Conservation (phyloP, 2,113 vertebrate species). For the Alectura lathami region DNA sequence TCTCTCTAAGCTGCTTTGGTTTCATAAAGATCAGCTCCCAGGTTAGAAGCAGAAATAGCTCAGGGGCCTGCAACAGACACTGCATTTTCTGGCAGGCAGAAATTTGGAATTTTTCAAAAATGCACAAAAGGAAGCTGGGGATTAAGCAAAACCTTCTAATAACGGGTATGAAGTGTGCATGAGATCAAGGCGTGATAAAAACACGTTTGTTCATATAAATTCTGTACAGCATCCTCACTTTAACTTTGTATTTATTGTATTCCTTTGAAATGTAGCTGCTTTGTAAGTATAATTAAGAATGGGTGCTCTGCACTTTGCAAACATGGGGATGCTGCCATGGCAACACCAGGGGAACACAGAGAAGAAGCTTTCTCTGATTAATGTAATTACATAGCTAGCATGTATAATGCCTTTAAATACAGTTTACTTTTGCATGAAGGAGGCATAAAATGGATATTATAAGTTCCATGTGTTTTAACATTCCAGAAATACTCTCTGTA, state of each 20-base stretch:
- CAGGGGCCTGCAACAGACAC: background rate
- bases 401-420: constrained; percentile 75
- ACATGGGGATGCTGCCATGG: constrained; percentile 74
- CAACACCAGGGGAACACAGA: constrained; percentile 73
- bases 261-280: constrained; percentile 72
- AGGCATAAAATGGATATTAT: constrained; percentile 66
- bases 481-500: constrained; percentile 58
- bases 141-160: constrained; percentile 1
- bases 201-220: constrained; percentile 37
- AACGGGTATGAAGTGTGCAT: constrained; percentile 5
- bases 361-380: constrained; percentile 76
- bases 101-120: background rate
- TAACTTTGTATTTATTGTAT: constrained; percentile 72
- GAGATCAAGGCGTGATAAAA: constrained; percentile 32
- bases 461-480: constrained; percentile 50
- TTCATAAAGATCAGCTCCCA: background rate
- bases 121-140: background rate
- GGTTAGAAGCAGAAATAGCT: background rate
- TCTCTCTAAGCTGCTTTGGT: background rate
- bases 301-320: constrained; percentile 73
- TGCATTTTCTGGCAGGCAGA: background rate
- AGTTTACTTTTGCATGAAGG: constrained; percentile 73
- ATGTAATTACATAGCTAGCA: constrained; percentile 77
- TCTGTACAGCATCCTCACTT: constrained; percentile 51
- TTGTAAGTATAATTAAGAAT: constrained; percentile 76